phyloP scores from a whole-genome alignment of 1,140 invertebrate genomes.

The Drosophila insularis region DNA sequence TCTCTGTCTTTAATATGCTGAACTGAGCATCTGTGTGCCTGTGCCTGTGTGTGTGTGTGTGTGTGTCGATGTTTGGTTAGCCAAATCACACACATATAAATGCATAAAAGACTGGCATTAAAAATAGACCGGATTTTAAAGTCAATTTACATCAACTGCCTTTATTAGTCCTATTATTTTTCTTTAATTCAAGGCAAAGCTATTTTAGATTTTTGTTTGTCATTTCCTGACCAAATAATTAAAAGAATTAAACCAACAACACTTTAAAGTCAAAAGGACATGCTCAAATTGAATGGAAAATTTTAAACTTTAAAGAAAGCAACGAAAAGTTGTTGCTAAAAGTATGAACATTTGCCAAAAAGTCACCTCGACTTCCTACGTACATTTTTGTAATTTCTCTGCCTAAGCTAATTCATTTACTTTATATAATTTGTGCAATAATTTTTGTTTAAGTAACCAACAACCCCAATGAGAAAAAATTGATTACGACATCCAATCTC shows the following conservation, averaged over 20 bases:
- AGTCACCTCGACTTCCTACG: not conserved
- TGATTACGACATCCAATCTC: slow-evolving; percentile 40
- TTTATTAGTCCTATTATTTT: too few relatives aligned
- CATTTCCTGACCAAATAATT: too few relatives aligned
- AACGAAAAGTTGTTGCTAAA: too few relatives aligned
- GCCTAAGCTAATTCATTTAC: slow-evolving; percentile 41
- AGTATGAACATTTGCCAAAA: too few relatives aligned
- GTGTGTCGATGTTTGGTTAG: not conserved
- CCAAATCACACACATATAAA: not conserved
- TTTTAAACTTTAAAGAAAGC: too few relatives aligned
- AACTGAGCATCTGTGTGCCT: not conserved
- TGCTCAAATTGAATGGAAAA: too few relatives aligned
- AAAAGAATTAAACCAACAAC: too few relatives aligned
- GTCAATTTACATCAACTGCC: not conserved
- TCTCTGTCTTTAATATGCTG: slow-evolving; percentile 11
- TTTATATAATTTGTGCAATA: slow-evolving; percentile 50
- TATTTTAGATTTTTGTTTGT: too few relatives aligned
- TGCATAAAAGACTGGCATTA: not conserved
- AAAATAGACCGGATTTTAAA: not conserved
- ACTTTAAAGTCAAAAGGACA: too few relatives aligned
- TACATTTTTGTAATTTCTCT: slow-evolving; percentile 14
- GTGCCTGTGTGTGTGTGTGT: too few relatives aligned
- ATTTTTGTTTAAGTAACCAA: slow-evolving; percentile 23
- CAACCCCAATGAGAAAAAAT: slow-evolving; percentile 20
- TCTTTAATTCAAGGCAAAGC: too few relatives aligned